phyloP scores from a whole-genome alignment of 2,797 vertebrate genomes.

The Anguilla marmorata region DNA sequence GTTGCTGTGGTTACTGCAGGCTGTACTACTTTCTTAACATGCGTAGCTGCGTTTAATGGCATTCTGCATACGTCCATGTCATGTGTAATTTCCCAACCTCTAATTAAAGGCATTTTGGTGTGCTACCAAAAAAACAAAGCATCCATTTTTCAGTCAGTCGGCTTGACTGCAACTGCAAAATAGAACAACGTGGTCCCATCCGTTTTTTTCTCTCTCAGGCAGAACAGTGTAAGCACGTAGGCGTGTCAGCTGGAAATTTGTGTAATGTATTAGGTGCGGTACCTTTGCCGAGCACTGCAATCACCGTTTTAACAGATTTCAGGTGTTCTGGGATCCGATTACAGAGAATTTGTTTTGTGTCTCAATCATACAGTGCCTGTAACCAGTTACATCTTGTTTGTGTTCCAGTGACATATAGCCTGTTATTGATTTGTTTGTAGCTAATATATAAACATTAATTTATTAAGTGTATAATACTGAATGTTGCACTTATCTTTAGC shows the following conservation, averaged over 20 bases:
- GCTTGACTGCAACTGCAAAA: slow-evolving; percentile 22
- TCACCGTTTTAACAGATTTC: slow-evolving; percentile 10
- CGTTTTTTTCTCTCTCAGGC: slow-evolving; percentile 13
- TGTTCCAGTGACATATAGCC: not conserved
- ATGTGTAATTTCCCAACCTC: slow-evolving; percentile 47
- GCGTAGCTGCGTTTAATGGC: slow-evolving; percentile 12
- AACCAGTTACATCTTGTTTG: not conserved
- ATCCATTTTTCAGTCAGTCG: slow-evolving; percentile 17
- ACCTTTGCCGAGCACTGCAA: slow-evolving; percentile 9
- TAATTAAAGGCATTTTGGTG: slow-evolving; percentile 35
- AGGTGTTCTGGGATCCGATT: not conserved
- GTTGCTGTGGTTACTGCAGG: not conserved
- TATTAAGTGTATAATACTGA: not conserved
- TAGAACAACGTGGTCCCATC: slow-evolving; percentile 27
- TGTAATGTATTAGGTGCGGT: slow-evolving; percentile 18
- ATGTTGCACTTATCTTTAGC: too few relatives aligned
- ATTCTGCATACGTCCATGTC: slow-evolving; percentile 39
- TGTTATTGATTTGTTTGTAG: not conserved
- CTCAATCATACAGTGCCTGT: not conserved
- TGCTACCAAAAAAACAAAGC: slow-evolving; percentile 20
- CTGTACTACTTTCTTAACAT: not conserved
- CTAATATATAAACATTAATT: not conserved
- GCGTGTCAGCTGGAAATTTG: not conserved
- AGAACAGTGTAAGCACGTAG: slow-evolving; percentile 13
- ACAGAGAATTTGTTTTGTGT: not conserved